Base-by-base conservation (phyloP, 2,797 vertebrate species). In the Xiphophorus birchmanni region DNA sequence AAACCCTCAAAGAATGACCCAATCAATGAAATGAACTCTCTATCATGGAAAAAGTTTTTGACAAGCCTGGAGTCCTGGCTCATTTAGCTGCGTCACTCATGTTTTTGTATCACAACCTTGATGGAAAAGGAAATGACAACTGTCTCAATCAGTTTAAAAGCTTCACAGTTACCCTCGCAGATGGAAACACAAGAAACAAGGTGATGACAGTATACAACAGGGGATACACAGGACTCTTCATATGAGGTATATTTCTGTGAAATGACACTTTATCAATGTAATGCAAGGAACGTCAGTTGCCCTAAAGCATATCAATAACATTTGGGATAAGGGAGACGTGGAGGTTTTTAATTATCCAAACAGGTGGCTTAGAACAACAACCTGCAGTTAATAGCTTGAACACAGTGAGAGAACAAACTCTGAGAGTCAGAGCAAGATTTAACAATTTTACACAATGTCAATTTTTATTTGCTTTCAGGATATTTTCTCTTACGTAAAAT, bases 361-460 rank as follows among this genome's bases (percentile, higher is more conserved):
- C 23, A 0, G 40, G 5, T 65, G 32, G 45, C 40, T 0, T 32
- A 21, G 52, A 76, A 56, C 13, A 4, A 74, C 45, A 69, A 48
- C n/a, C 11, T 67, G 78, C 73, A 5, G 32, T n/a, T 48, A 65
- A 48, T 42, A 67, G 74, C 74, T 76, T 6, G n/a, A 76, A 29
- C 29, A 65, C 13, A 29, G 3, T 44, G 67, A n/a, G 67, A 26
- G 67, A 26, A 26, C 11, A 71, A 44, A 44, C 67, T 71, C 35
- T 18, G 35, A 65, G 17, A 42, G 35, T 11, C 67, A 71, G 23
- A 45, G 26, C n/a, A 72, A 8, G 11, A 44, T 6, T 72, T n/a
- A 45, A 17, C 13, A 45, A 29, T 45, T 72, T 45, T 7, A 45
- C 69, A 45, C 42, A 72, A 45, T 8, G 42, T 29, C 15, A 35